phyloP scores from a whole-genome alignment of 2,888 invertebrate species.

The Diaperis boleti region DNA sequence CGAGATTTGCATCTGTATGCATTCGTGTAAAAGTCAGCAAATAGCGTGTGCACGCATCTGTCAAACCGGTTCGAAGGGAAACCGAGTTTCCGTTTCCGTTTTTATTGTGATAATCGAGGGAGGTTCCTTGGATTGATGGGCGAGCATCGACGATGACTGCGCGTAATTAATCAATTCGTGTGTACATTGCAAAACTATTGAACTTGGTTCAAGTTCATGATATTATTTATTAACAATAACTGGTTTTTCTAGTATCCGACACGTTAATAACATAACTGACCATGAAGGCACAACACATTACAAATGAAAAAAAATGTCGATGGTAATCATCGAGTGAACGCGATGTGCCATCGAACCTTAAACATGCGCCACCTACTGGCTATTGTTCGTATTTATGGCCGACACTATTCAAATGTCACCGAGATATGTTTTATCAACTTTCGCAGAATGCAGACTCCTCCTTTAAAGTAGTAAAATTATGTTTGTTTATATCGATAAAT shows the following conservation, averaged over 20 bases:
- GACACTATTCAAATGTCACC: not conserved
- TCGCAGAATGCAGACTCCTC: not conserved
- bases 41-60: slow-evolving; percentile 24
- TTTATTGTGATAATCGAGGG: not conserved
- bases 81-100: slow-evolving; percentile 34
- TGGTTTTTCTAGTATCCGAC: slow-evolving; percentile 52
- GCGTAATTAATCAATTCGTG: not conserved
- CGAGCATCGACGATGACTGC: too few relatives aligned
- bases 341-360: slow-evolving; percentile 6
- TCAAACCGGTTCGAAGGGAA: slow-evolving; percentile 44
- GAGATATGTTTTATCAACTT: not conserved
- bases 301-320: slow-evolving; percentile 13
- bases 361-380: slow-evolving; percentile 8
- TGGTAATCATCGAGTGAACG: slow-evolving; percentile 1
- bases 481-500: slow-evolving; percentile 1
- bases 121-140: slow-evolving; percentile 8
- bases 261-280: slow-evolving; percentile 39
- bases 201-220: slow-evolving; percentile 57
- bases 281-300: slow-evolving; percentile 23
- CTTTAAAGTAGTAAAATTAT: not conserved
- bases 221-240: slow-evolving; percentile 55
- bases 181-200: slow-evolving; percentile 49
- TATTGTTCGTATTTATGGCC: not conserved
- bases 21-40: not conserved
- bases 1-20: slow-evolving; percentile 9